A percentile compares a stretch with the other conserved stretches of the same genome.
Evolutionary conservation across 2,113 vertebrate genomes (phyloP).

Genomic region (Alligator sinensis): DNA sequence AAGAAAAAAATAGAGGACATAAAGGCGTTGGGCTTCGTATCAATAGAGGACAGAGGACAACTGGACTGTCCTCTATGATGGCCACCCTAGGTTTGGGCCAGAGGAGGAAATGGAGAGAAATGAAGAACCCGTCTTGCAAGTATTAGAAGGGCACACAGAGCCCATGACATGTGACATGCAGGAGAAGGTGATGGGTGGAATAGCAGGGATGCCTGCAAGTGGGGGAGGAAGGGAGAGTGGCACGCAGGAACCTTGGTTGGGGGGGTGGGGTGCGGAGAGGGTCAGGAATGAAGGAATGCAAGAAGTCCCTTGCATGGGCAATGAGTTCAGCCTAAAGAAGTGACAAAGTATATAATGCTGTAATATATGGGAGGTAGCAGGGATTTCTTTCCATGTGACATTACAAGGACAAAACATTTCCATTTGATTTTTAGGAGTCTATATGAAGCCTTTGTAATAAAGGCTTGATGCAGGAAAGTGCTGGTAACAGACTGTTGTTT

Average conservation of each 20-base stretch:
- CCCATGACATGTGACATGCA: background rate
- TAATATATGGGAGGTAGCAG: background rate
- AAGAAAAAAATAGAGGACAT: too few species aligned
- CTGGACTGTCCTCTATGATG: too few species aligned
- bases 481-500: background rate
- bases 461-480: background rate
- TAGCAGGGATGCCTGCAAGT: background rate
- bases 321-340: background rate
- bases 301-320: background rate
- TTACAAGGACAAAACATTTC: background rate
- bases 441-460: background rate
- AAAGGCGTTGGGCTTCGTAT: too few species aligned
- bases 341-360: background rate
- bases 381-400: rapidly evolving
- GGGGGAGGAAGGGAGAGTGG: background rate
- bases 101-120: too few species aligned
- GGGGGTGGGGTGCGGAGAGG: background rate
- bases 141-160: background rate
- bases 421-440: background rate
- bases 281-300: background rate
- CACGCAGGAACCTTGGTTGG: background rate
- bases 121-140: background rate
- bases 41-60: too few species aligned
- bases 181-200: background rate
- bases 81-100: too few species aligned